Percentiles rank a stretch among this genome's conserved stretches.
phyloP scores from a whole-genome alignment of 2,888 invertebrate species.

The Drosophila nigritarsus region DNA sequence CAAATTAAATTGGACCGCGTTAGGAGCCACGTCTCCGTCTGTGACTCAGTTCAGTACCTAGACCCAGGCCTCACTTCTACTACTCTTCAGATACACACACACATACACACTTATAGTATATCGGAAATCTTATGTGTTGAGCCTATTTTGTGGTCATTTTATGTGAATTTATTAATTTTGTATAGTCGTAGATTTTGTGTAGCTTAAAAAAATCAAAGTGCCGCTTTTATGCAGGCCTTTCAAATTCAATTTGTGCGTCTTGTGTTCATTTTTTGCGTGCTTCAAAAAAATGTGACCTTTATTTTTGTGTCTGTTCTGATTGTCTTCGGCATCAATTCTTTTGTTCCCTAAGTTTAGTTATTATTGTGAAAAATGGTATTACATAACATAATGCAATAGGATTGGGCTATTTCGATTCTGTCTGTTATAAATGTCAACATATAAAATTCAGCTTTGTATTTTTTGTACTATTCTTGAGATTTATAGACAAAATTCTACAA shows the following conservation, averaged over 20 bases:
- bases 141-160: constrained; percentile 58
- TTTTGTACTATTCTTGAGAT: background rate
- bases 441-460: background rate
- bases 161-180: constrained; percentile 77
- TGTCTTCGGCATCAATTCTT: background rate
- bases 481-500: background rate
- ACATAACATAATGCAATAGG: background rate
- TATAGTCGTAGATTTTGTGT: constrained; percentile 68
- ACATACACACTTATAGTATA: constrained; percentile 8
- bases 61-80: background rate
- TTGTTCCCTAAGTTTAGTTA: background rate
- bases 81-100: background rate
- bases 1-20: constrained; percentile 65
- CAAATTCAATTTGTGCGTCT: constrained; percentile 42
- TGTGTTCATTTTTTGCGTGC: constrained; percentile 35
- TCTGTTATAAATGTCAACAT: background rate
- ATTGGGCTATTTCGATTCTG: background rate
- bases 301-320: background rate
- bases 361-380: background rate
- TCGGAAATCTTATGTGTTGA: constrained; percentile 67
- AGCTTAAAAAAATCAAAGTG: constrained; percentile 57
- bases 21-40: constrained; percentile 28
- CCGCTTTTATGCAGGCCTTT: constrained; percentile 30
- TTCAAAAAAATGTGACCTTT: constrained; percentile 25
- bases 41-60: constrained; percentile 24